phyloP scores from a whole-genome alignment of 2,888 invertebrate species.

The Caenorhabditis sinica region DNA sequence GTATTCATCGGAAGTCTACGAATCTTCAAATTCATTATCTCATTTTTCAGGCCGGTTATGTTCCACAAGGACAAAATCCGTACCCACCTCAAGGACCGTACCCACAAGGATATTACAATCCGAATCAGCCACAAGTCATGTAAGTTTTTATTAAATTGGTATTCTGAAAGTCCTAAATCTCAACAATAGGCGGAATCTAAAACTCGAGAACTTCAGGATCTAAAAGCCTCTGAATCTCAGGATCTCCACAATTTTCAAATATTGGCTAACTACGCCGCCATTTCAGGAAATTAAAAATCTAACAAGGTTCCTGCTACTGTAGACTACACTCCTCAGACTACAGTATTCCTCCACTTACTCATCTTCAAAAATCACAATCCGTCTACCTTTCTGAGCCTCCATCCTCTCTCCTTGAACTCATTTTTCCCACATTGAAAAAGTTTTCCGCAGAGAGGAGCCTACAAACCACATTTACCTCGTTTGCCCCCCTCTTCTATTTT shows the following conservation, averaged over 20 bases:
- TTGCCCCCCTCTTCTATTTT: neutral
- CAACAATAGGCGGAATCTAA: neutral
- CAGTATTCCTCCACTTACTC: neutral
- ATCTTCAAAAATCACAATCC: constrained; percentile 2
- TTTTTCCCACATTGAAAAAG: too few species aligned
- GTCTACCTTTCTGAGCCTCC: neutral
- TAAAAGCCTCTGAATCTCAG: too few species aligned
- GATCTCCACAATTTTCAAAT: too few species aligned
- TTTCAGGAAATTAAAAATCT: too few species aligned
- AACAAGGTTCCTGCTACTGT: neutral
- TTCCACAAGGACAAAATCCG: constrained; percentile 69
- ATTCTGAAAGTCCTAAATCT: neutral
- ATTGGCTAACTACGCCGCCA: too few species aligned
- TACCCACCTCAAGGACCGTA: constrained; percentile 73
- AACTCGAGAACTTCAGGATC: neutral
- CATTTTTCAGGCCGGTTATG: constrained; percentile 61
- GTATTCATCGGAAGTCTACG: too few species aligned
- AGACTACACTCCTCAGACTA: neutral
- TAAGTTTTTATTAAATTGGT: constrained; percentile 64
- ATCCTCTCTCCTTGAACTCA: too few species aligned
- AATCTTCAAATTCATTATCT: neutral
- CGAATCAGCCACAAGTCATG: constrained; percentile 79
- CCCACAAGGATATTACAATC: constrained; percentile 77
- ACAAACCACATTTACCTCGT: constrained; percentile 20
- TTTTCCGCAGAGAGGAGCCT: too few species aligned